Base-by-base conservation (phyloP, 2,888 invertebrate species). In the Sussaba pulchella region DNA sequence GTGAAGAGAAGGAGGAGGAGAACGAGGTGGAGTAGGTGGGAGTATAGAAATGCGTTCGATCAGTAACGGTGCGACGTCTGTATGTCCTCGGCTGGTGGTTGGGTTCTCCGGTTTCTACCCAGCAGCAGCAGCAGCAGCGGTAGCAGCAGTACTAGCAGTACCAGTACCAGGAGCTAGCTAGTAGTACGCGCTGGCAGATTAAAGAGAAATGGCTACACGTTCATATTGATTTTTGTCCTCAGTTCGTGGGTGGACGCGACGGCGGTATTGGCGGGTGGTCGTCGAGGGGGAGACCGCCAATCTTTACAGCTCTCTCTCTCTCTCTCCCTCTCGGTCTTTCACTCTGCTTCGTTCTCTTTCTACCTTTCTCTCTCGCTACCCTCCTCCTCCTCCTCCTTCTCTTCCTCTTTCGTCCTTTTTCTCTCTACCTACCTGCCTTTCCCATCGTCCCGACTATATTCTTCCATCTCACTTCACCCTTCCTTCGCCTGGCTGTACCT, bases 171-270 rank as follows among this genome's bases (percentile, higher is more conserved):
- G 76, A 79, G 72, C 73, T 61, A 75, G 82, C 50, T 76, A 73
- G 82, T 84, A 77, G 90, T 89, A 89, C 89, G 90, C 88, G 73
- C 81, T 66, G 91, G 89, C 90, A 91, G 91, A 92, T 92, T 92
- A 92, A 92, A 92, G 91, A 92, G 92, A 89, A 91, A 91, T 92
- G 91, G 92, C 91, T 92, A 91, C 92, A 92, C 91, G 91, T 91
- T 91, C 90, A 91, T 92, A 91, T 92, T 91, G 92, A 91, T 91
- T 92, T 92, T 92, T 92, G 92, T 92, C 91, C 91, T 92, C 89
- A 88, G 90, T 91, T 90, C 88, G 88, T 86, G 87, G 86, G 86
- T 85, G 87, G 86, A 86, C 85, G 88, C 81, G 82, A 83, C 84
- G 84, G 86, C 83, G 86, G 85, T 85, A 86, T 87, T 82, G 83